phyloP scores from a whole-genome alignment of 2,113 vertebrate genomes.

The Erythrocercus mccallii region DNA sequence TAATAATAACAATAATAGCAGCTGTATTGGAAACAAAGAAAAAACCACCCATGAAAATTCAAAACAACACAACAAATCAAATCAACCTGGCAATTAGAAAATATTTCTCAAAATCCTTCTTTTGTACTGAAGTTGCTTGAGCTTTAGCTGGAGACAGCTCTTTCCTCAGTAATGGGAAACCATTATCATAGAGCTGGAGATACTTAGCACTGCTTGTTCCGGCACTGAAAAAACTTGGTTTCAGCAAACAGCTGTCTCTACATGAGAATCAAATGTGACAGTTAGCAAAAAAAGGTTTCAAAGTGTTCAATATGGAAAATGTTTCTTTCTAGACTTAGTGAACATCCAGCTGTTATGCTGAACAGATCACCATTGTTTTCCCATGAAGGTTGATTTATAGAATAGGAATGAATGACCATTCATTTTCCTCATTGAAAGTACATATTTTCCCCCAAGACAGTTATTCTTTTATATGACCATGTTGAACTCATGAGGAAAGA shows the following conservation, averaged over 20 bases:
- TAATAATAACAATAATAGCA: background rate
- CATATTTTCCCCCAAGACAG: background rate
- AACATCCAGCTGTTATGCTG: background rate
- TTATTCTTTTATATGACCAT: background rate
- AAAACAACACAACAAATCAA: background rate
- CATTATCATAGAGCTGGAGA: background rate
- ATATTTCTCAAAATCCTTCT: background rate
- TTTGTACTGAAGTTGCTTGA: background rate
- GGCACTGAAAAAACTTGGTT: background rate
- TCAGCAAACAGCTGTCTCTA: background rate
- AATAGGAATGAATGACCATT: background rate
- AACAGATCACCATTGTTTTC: background rate
- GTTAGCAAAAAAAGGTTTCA: background rate
- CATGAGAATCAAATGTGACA: background rate
- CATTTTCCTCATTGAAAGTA: background rate
- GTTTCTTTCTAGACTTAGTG: background rate
- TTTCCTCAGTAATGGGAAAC: background rate
- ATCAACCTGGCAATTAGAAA: background rate
- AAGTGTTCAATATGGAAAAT: background rate
- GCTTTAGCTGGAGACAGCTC: background rate
- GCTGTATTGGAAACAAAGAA: background rate
- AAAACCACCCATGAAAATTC: rapidly evolving
- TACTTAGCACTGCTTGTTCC: background rate
- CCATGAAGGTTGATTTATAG: background rate
- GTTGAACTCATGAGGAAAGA: background rate